Base-by-base conservation (phyloP, 2,113 vertebrate genomes). In the Harpagus bidentatus region DNA sequence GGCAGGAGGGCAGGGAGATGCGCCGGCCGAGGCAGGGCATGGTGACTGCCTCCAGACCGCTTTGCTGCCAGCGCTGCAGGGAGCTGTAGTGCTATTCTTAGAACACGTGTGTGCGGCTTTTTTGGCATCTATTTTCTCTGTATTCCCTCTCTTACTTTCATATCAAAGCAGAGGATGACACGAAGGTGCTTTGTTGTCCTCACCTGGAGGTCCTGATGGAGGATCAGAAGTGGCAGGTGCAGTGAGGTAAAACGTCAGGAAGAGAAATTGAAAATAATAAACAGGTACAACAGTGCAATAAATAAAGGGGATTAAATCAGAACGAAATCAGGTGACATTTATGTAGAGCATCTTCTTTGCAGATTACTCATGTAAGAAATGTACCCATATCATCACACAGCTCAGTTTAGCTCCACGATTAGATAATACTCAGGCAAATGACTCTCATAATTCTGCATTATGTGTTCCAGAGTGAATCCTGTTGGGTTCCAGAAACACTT, bases 271-370 rank as follows among this genome's bases (percentile, higher is more conserved):
- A 71, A 97, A 95, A 90, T 70, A 97, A 96, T 88, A 96, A 97
- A 96, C 86, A 96, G 91, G 90, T 83, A 94, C 59, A 66, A 59
- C 11, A 4, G 18, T 5, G 55, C 73, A 63, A 93, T 91, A 96
- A 98, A 95, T 90, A 94, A 91, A 93, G 67, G 80, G 91, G 92
- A 97, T 97, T 97, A 97, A 96, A 95, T 77, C 84, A 28, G 50
- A 96, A 90, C 90, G 93, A 97, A 97, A 86, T 78, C 81, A 59
- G 78, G 81, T 65, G 97, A 93, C 94, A 61, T 95, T 97, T 96
- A 89, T 91, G 91, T 22, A 34, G 55, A 79, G 52, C 70, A 63
- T 82, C 70, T 52, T 88, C 79, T 81, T 5, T 72, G 65, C 43
- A 84, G 93, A 80, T 95, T 88, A 90, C 86, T 90, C 79, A 56